Percentiles rank a stretch among this genome's conserved stretches.
phyloP scores from a whole-genome alignment of 2,113 vertebrate species.

The Alces alces region DNA sequence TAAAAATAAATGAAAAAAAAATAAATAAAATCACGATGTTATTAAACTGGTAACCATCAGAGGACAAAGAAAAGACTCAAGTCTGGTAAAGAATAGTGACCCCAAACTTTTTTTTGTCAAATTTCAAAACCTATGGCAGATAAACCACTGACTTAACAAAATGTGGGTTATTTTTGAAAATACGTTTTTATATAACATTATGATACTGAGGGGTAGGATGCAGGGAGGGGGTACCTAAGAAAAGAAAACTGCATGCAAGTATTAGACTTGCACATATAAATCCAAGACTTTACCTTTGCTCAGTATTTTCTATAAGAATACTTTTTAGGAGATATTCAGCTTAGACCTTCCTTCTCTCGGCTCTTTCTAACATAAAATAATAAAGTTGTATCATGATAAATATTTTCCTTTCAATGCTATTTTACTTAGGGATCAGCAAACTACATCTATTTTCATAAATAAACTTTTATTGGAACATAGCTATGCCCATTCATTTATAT shows the following conservation, averaged over 20 bases:
- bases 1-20: too few relatives aligned
- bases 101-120: neutral
- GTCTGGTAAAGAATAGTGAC: neutral
- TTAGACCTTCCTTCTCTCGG: neutral
- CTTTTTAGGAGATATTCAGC: neutral
- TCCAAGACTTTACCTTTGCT: neutral
- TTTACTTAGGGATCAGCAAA: neutral
- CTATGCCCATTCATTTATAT: neutral
- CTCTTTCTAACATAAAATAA: neutral
- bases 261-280: neutral
- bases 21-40: neutral
- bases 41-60: neutral
- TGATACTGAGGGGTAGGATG: neutral
- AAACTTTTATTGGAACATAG: neutral
- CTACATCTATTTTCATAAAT: neutral
- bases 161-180: neutral
- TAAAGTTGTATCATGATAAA: neutral
- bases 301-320: slow-evolving; percentile 2
- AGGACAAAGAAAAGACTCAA: neutral
- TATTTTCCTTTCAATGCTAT: slow-evolving; percentile 10
- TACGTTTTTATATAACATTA: neutral
- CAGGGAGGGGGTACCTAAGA: neutral
- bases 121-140: neutral
- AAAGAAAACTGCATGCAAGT: neutral
- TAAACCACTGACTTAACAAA: neutral